phyloP scores from a whole-genome alignment of 2,888 invertebrate genomes.

The Amphipyra berbera region DNA sequence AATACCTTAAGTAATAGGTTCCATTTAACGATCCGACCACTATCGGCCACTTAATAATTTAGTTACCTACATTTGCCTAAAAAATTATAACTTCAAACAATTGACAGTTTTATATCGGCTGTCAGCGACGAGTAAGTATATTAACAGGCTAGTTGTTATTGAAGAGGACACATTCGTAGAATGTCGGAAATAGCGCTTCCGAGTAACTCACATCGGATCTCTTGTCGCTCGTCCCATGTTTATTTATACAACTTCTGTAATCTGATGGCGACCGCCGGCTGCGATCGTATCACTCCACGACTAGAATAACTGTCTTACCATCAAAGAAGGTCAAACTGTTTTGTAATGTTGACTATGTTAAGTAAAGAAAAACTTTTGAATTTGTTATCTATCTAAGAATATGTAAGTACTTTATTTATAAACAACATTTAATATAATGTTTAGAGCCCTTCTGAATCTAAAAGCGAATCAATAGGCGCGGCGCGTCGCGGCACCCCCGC shows the following conservation, averaged over 20 bases:
- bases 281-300: conserved; percentile 66
- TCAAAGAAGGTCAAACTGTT: conserved; percentile 47
- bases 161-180: conserved; percentile 79
- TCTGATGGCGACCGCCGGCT: conserved; percentile 71
- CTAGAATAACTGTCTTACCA: conserved; percentile 61
- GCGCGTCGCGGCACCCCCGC: too few species aligned
- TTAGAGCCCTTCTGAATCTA: too few species aligned
- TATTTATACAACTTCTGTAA: conserved; percentile 65
- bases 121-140: conserved; percentile 30
- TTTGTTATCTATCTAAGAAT: neutral
- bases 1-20: too few species aligned
- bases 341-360: conserved; percentile 26
- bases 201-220: conserved; percentile 84
- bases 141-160: conserved; percentile 57
- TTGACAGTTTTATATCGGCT: conserved; percentile 7
- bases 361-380: conserved; percentile 14
- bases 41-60: too few species aligned
- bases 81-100: too few species aligned
- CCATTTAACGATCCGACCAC: too few species aligned
- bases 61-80: too few species aligned
- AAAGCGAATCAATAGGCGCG: too few species aligned
- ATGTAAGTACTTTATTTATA: too few species aligned
- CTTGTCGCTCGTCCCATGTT: conserved; percentile 72
- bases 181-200: conserved; percentile 87
- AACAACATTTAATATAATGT: too few species aligned